Evolutionary conservation across 2,888 invertebrate species (phyloP).

Genomic region (Cepaea hortensis): DNA sequence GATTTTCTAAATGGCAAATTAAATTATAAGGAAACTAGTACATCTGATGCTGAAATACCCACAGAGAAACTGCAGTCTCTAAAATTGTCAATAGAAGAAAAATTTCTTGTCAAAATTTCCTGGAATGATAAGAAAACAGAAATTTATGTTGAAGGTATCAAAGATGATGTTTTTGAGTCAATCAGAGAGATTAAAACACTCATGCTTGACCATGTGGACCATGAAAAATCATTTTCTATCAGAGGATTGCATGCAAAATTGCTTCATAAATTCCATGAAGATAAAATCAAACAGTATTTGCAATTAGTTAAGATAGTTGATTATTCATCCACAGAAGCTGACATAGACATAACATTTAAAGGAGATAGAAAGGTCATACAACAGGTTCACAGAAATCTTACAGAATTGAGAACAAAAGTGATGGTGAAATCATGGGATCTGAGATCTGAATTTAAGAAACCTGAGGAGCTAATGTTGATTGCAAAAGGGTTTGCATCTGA

Average conservation of each 20-base stretch:
- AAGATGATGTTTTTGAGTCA: constrained; percentile 26
- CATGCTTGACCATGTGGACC: not conserved
- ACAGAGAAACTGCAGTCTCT: not conserved
- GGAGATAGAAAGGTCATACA: not conserved
- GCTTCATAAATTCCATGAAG: not conserved
- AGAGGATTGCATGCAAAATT: not conserved
- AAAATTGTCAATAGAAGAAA: not conserved
- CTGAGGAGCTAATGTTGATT: constrained; percentile 9
- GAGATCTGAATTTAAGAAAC: constrained; percentile 1
- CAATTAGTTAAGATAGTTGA: not conserved
- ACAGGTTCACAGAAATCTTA: not conserved
- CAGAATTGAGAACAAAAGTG: not conserved
- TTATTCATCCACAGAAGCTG: not conserved
- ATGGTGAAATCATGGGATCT: not conserved
- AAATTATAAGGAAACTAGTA: constrained; percentile 3
- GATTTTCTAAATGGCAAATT: not conserved
- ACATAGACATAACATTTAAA: constrained; percentile 5
- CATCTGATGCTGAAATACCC: not conserved
- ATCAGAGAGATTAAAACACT: constrained; percentile 2
- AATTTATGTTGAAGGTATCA: constrained; percentile 26
- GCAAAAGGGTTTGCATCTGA: not conserved
- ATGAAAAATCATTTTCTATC: constrained; percentile 2
- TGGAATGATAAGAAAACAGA: not conserved
- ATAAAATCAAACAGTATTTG: not conserved
- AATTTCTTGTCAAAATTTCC: constrained; percentile 18